Conservation (phyloP, 1,140 invertebrate species). For the Cotesia glomerata region DNA sequence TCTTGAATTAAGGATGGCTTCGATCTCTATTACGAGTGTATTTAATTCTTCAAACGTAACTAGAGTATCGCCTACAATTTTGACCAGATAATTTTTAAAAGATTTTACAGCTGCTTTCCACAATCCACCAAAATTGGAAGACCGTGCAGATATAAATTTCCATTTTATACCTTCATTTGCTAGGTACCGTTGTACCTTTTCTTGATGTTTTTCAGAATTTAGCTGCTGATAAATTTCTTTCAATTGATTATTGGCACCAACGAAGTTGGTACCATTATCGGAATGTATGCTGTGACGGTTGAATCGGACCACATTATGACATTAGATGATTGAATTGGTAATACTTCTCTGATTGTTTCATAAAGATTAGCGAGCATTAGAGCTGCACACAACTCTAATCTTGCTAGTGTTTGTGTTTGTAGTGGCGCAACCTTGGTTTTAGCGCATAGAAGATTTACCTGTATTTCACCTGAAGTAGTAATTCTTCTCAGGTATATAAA, state of each 20-base stretch:
- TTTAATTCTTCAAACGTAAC: conserved; percentile 41
- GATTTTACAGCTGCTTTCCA: conserved; percentile 44
- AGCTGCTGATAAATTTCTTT: not conserved
- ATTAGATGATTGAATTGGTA: not conserved
- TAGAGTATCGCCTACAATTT: conserved; percentile 1
- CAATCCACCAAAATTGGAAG: conserved; percentile 40
- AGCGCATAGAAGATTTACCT: not conserved
- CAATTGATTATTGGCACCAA: conserved; percentile 15
- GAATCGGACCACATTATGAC: conserved; percentile 8
- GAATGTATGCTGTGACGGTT: not conserved
- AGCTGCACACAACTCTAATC: conserved; percentile 6
- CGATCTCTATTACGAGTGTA: conserved; percentile 29
- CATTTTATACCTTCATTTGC: not conserved
- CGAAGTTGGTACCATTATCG: conserved; percentile 13
- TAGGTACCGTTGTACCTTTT: not conserved
- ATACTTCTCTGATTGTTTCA: not conserved
- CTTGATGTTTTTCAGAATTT: not conserved
- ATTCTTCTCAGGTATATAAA: conserved; percentile 25
- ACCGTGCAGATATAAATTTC: conserved; percentile 1
- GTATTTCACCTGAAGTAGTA: conserved; percentile 10
- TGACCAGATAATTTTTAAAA: conserved; percentile 23
- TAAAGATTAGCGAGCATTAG: conserved; percentile 3
- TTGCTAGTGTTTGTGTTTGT: not conserved
- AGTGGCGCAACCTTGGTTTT: conserved; percentile 1
- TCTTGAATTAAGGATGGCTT: conserved; percentile 34